Evolutionary conservation across 2,888 invertebrate genomes (phyloP).

Genomic region (Augiades crinisus): DNA sequence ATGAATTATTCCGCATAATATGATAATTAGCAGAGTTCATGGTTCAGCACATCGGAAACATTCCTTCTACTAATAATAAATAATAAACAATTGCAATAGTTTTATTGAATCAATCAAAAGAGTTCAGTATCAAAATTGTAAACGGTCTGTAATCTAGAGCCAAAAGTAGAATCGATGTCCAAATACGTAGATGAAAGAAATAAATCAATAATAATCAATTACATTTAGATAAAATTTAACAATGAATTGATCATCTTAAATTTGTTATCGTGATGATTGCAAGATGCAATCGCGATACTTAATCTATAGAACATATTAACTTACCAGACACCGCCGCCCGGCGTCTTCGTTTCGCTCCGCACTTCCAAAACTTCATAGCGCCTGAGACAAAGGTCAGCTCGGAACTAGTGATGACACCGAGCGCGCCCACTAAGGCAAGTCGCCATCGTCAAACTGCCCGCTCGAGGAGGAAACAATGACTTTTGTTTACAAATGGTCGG

Average conservation of each 20-base stretch:
- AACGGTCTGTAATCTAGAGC: no score
- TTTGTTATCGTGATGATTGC: neutral
- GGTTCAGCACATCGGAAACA: neutral
- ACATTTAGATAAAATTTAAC: no score
- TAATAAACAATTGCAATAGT: no score
- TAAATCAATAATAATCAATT: no score
- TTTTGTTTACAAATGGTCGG: constrained; percentile 76
- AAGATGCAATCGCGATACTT: neutral
- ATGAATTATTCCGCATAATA: neutral
- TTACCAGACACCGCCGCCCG: constrained; percentile 54
- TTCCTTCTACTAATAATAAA: no score
- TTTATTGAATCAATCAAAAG: no score
- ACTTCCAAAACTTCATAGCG: constrained; percentile 76
- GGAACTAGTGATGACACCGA: constrained; percentile 45
- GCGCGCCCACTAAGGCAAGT: constrained; percentile 63
- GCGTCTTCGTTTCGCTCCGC: constrained; percentile 56
- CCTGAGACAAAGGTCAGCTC: constrained; percentile 40
- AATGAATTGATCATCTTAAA: neutral
- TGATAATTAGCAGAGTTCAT: neutral
- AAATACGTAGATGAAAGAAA: no score
- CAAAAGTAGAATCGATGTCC: no score
- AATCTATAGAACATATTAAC: constrained; percentile 27
- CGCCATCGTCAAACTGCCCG: constrained; percentile 68
- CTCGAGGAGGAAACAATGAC: constrained; percentile 72
- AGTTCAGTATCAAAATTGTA: no score